A percentile compares a stretch with the other conserved stretches of the same genome.
phyloP scores from a whole-genome alignment of 2,113 vertebrate genomes.

The Setophaga coronata region DNA sequence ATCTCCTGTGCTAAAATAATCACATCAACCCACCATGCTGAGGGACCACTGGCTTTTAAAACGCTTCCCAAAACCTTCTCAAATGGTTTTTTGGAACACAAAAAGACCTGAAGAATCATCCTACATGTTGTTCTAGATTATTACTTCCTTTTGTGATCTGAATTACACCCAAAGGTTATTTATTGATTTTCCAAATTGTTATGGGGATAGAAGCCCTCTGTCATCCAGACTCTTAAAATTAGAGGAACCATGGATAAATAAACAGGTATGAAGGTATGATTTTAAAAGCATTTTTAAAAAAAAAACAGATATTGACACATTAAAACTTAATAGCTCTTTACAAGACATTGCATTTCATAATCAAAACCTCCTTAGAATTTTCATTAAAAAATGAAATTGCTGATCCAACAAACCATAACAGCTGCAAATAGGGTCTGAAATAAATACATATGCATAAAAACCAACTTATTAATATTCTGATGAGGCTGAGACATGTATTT shows the following conservation, averaged over 20 bases:
- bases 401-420: conserved; percentile 64
- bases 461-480: conserved; percentile 54
- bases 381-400: conserved; percentile 58
- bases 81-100: not conserved
- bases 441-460: conserved; percentile 59
- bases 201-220: not conserved
- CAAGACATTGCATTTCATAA: conserved; percentile 40
- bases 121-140: not conserved
- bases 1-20: not conserved
- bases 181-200: not conserved
- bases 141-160: not conserved
- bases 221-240: not conserved
- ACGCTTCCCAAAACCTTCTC: not conserved
- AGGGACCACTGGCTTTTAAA: not conserved
- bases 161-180: not conserved
- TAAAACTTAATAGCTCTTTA: conserved; percentile 50
- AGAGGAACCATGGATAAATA: not conserved
- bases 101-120: not conserved
- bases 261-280: not conserved
- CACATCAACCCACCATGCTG: not conserved
- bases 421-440: conserved; percentile 49
- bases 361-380: conserved; percentile 53
- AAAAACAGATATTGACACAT: conserved; percentile 42
- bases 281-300: not conserved
- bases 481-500: conserved; percentile 23